A percentile compares a stretch with the other conserved stretches of the same genome.
phyloP scores from a whole-genome alignment of 1,140 invertebrate genomes.

The Thaumatotibia leucotreta region DNA sequence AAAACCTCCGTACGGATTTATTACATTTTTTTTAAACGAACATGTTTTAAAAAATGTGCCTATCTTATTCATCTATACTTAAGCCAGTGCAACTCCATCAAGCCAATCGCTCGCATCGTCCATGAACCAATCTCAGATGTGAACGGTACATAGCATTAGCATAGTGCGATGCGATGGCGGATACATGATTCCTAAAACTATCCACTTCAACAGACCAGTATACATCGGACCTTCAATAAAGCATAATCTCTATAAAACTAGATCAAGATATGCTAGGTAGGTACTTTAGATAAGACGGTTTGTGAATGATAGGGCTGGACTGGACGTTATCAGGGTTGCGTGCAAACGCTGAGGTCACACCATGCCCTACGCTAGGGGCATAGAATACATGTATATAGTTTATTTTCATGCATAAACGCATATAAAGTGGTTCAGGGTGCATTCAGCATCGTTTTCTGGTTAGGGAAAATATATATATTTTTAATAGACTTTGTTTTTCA shows the following conservation, averaged over 20 bases:
- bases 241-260: neutral
- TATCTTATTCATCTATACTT: neutral
- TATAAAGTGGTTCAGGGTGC: too few relatives aligned
- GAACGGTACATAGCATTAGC: slow-evolving; percentile 1
- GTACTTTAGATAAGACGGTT: neutral
- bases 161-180: slow-evolving; percentile 10
- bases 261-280: neutral
- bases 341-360: neutral
- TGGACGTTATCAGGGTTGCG: neutral
- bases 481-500: too few relatives aligned
- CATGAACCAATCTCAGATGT: slow-evolving; percentile 8
- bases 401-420: too few relatives aligned
- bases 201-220: neutral
- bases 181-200: neutral
- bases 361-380: neutral
- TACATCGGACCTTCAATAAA: neutral
- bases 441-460: too few relatives aligned
- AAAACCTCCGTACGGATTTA: neutral
- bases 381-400: neutral
- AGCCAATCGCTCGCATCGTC: neutral
- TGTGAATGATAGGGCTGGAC: neutral
- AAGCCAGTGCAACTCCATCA: neutral
- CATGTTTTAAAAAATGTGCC: too few relatives aligned
- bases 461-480: too few relatives aligned
- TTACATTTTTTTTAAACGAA: neutral